Evolutionary conservation across 2,888 invertebrate species (phyloP).

Genomic region (Cataglyphis rosenhaueri): DNA sequence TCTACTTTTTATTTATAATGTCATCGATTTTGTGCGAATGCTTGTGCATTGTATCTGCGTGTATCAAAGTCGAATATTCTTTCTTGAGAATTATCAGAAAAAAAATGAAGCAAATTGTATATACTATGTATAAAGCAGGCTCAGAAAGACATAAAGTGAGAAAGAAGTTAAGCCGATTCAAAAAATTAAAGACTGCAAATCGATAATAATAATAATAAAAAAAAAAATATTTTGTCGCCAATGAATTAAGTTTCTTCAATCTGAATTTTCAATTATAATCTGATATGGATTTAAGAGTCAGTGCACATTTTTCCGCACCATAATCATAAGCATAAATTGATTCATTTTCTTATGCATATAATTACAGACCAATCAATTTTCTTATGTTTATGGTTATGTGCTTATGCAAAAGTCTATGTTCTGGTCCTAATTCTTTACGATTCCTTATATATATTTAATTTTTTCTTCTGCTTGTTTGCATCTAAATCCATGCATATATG

Average conservation of each 20-base stretch:
- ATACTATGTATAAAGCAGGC: background rate
- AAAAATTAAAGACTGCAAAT: background rate
- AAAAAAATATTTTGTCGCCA: background rate
- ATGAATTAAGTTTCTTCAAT: background rate
- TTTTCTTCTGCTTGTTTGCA: background rate
- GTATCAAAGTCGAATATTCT: conserved; percentile 18
- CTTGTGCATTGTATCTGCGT: background rate
- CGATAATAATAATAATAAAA: background rate
- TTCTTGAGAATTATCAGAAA: conserved; percentile 27
- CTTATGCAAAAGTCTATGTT: no score
- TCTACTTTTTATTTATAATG: conserved; percentile 33
- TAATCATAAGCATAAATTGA: no score
- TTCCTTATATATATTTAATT: background rate
- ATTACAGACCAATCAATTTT: no score
- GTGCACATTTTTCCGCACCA: no score
- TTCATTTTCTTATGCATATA: no score
- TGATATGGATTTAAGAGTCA: no score
- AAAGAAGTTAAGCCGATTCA: background rate
- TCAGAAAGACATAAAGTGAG: background rate
- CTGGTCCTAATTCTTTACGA: background rate
- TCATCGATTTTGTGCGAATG: conserved; percentile 23
- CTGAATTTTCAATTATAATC: background rate
- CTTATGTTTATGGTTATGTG: no score
- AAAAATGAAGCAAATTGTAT: conserved; percentile 40
- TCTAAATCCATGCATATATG: no score